Conservation (phyloP, 1,140 invertebrate genomes). For the Galendromus occidentalis region DNA sequence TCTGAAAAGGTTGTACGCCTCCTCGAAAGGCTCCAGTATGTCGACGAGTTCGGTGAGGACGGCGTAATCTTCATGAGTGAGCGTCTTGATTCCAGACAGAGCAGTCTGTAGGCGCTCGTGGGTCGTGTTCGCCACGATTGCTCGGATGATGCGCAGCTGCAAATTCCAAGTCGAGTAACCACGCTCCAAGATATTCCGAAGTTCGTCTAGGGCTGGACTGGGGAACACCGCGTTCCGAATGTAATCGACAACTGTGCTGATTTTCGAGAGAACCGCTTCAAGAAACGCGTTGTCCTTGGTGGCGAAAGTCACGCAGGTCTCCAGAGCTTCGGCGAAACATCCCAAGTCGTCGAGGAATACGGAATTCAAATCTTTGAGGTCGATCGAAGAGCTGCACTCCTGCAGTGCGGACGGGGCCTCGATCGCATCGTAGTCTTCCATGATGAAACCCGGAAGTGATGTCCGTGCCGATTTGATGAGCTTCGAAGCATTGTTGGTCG, state of each 20-base stretch:
- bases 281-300: not conserved
- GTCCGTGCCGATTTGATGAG: not conserved
- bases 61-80: slow-evolving; percentile 1
- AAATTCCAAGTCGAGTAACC: slow-evolving; percentile 6
- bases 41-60: slow-evolving; percentile 10
- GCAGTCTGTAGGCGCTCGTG: not conserved
- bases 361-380: slow-evolving; percentile 6
- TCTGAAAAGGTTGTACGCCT: slow-evolving; percentile 3
- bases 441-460: not conserved
- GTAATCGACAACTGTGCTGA: not conserved
- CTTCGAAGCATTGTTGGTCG: not conserved
- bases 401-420: not conserved
- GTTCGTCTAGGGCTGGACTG: not conserved
- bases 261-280: not conserved
- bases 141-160: not conserved
- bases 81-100: not conserved
- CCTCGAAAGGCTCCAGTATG: not conserved
- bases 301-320: not conserved
- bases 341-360: not conserved
- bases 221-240: not conserved
- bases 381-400: not conserved
- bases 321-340: not conserved
- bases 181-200: not conserved
- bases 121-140: not conserved
- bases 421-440: not conserved